Evolutionary conservation across 2,888 invertebrate genomes (phyloP), one percentile per base, ranked within the genome.

Genomic region (Andrena fulva): DNA sequence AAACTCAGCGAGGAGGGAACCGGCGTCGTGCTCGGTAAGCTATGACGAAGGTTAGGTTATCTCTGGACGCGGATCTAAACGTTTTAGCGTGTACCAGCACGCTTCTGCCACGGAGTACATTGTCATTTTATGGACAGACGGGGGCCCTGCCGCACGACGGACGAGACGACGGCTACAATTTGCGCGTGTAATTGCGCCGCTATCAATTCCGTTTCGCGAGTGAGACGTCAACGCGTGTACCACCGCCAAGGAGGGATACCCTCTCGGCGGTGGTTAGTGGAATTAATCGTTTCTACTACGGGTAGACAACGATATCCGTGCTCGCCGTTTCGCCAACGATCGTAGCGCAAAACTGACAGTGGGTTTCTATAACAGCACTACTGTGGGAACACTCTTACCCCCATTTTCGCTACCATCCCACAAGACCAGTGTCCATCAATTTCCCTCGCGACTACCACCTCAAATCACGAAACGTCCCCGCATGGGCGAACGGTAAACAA

Each of bases 21-120:
- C 92, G 92, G 92, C 92, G 91, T 92, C 91, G 92, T 87, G 93
- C 92, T 93, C 90, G 91, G 92, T 91, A 92, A 92, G 90, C 92
- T 93, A 91, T 92, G 93, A 93, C 93, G 93, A 92, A 93, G 93
- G 92, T 93, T 92, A 92, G 89, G 88, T 91, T 92, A 93, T 93
- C 93, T 92, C 84, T 70, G 84, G 85, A 87, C 88, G 89, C 87
- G 90, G 91, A 93, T 93, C 93, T 92, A 91, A 92, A 92, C 91
- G 91, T 92, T 92, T 92, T 91, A 91, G 67, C 92, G 91, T 90
- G 90, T 90, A 87, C 76, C 64, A 74, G 85, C 86, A 84, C 76
- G 84, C 85, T 87, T 78, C 75, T 68, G 69, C 72, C 77, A 35
- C 75, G 69, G 82, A 66, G 82, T 88, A 87, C 86, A 88, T 87